Conservation (phyloP, 2,888 invertebrate species). For the Empis stercorea region DNA sequence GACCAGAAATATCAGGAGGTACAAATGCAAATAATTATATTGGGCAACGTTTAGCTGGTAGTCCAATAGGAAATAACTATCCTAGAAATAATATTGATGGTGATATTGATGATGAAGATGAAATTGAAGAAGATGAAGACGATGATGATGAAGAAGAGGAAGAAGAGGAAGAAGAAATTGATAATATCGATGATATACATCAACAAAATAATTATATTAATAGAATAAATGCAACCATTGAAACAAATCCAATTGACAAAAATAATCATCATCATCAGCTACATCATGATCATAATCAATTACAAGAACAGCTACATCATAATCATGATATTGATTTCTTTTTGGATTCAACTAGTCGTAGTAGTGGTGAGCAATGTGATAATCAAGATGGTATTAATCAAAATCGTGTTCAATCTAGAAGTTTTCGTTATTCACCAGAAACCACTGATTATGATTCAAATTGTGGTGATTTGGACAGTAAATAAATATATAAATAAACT, state of each 20-base stretch:
- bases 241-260: conserved; percentile 6
- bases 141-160: conserved; percentile 20
- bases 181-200: conserved; percentile 5
- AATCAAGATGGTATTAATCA: conserved; percentile 34
- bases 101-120: conserved; percentile 22
- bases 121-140: conserved; percentile 17
- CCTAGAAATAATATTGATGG: conserved; percentile 18
- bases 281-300: neutral
- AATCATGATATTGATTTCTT: conserved; percentile 35
- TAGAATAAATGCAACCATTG: conserved; percentile 7
- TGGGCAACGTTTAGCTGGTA: conserved; percentile 12
- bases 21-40: conserved; percentile 11
- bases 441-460: conserved; percentile 85
- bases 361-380: conserved; percentile 33
- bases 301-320: conserved; percentile 15
- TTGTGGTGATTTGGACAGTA: conserved; percentile 70
- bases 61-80: conserved; percentile 8
- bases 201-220: conserved; percentile 7
- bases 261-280: conserved; percentile 9
- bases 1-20: conserved; percentile 3
- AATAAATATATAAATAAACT: conserved; percentile 26
- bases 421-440: conserved; percentile 83
- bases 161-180: conserved; percentile 6
- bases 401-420: conserved; percentile 48
- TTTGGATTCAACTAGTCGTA: conserved; percentile 34